Conservation (phyloP, 1,140 invertebrate genomes). For the Bombus affinis region DNA sequence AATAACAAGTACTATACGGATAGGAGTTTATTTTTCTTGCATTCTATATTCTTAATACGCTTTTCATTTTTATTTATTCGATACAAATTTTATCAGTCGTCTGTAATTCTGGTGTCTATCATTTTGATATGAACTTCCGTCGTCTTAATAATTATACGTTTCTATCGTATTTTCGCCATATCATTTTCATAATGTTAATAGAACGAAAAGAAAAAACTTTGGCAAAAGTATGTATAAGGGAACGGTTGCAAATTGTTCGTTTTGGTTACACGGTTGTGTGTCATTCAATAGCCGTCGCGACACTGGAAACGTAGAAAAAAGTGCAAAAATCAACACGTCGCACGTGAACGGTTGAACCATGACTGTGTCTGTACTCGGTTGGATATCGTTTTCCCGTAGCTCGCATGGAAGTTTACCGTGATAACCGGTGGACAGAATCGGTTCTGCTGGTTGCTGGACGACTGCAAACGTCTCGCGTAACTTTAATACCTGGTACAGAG, state of each 20-base stretch:
- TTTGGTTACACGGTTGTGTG: slow-evolving; percentile 1
- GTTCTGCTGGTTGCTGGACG: neutral
- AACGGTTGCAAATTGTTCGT: neutral
- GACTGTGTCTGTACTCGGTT: neutral
- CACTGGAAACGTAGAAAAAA: neutral
- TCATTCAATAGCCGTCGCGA: neutral
- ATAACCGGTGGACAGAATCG: neutral
- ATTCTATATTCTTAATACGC: no score
- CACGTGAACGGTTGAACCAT: neutral
- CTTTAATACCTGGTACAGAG: neutral
- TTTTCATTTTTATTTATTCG: no score
- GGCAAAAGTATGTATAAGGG: no score
- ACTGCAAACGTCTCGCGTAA: slow-evolving; percentile 13
- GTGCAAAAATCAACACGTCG: slow-evolving; percentile 1
- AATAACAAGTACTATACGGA: no score
- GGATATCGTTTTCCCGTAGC: slow-evolving; percentile 27
- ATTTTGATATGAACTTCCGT: no score
- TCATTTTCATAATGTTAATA: neutral
- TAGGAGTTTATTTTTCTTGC: no score
- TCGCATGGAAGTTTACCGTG: slow-evolving; percentile 17
- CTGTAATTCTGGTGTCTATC: no score
- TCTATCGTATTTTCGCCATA: neutral
- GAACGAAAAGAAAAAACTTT: neutral
- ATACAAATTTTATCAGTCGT: no score
- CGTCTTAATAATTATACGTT: neutral